These are phyloP conservation scores for Brachypterus glaber DNA, from an alignment of 2,888 invertebrate genomes.

Conservation along the genomic window DNA sequence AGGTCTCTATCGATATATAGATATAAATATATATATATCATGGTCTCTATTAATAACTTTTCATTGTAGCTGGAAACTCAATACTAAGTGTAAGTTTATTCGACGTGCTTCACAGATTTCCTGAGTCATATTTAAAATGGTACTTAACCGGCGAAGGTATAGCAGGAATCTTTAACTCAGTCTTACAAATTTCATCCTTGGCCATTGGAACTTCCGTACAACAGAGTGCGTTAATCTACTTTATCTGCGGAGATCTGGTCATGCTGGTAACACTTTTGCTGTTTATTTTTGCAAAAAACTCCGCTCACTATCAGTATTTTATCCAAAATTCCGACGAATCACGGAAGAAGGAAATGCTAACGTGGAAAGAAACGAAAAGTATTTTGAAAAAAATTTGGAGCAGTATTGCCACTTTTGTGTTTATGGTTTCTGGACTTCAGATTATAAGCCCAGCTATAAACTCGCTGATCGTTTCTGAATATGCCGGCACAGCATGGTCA, in stretches of 20 bases:
- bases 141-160: slow-evolving; percentile 1
- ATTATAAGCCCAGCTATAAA: background rate
- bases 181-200: background rate
- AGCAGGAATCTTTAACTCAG: background rate
- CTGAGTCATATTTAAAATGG: background rate
- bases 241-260: background rate
- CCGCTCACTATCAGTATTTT: background rate
- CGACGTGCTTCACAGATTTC: background rate
- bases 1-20: too few species aligned
- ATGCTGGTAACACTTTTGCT: background rate
- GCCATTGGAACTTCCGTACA: background rate
- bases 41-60: too few species aligned
- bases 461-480: background rate
- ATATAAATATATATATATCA: too few species aligned
- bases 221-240: background rate
- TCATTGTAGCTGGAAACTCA: background rate
- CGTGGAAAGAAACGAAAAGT: background rate
- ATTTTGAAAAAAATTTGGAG: slow-evolving; percentile 1
- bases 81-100: background rate
- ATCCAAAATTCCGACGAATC: background rate
- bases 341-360: background rate
- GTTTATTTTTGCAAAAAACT: background rate
- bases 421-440: slow-evolving; percentile 1
- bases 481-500: background rate
- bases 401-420: background rate